Percentiles rank a stretch among this genome's conserved stretches.
Conservation (phyloP, 2,797 vertebrate species). For the Geotrypetes seraphini region DNA sequence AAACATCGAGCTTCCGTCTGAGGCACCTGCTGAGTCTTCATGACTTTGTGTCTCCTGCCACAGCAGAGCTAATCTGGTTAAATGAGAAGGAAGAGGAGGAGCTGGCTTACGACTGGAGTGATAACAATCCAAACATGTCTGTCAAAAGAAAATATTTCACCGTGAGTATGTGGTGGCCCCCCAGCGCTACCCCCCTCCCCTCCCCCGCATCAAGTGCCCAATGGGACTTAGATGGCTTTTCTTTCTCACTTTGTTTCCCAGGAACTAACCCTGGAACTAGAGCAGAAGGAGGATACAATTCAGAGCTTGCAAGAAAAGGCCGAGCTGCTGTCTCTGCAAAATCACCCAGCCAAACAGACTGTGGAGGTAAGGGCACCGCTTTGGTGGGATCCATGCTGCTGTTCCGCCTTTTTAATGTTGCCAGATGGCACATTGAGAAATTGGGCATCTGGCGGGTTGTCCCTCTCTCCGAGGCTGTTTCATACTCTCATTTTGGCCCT, state of each 20-base stretch:
- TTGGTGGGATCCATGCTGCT: too few relatives aligned
- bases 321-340: conserved; percentile 74
- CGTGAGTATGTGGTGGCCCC: conserved; percentile 59
- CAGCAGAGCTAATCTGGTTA: conserved; percentile 93
- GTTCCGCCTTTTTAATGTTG: too few relatives aligned
- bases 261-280: conserved; percentile 80
- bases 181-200: too few relatives aligned
- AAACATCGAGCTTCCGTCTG: conserved; percentile 87
- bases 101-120: conserved; percentile 90
- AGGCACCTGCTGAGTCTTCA: conserved; percentile 84
- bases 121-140: conserved; percentile 74
- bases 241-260: conserved; percentile 40
- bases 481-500: too few relatives aligned
- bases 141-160: conserved; percentile 78
- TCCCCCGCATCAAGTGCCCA: too few relatives aligned
- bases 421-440: too few relatives aligned
- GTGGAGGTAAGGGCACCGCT: conserved; percentile 82
- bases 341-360: conserved; percentile 92
- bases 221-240: too few relatives aligned
- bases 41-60: conserved; percentile 80
- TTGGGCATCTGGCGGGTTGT: too few relatives aligned
- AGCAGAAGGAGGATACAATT: conserved; percentile 86
- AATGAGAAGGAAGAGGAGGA: conserved; percentile 97
- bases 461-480: too few relatives aligned
- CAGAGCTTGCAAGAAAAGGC: conserved; percentile 82